phyloP scores from a whole-genome alignment of 1,140 invertebrate genomes.

The Hestina assimilis region DNA sequence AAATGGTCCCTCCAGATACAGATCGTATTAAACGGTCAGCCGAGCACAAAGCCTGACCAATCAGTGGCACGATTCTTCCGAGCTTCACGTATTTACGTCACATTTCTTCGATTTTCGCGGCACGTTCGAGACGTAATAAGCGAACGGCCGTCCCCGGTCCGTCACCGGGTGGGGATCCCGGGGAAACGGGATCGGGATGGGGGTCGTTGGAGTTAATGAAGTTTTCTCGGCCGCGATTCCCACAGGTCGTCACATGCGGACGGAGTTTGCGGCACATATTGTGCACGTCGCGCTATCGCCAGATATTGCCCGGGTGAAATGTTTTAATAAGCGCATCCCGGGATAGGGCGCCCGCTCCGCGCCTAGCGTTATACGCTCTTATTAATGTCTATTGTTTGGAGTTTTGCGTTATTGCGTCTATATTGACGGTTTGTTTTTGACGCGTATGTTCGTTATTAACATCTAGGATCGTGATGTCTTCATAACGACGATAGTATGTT shows the following conservation, averaged over 20 bases:
- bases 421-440: constrained; percentile 39
- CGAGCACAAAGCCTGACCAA: constrained; percentile 65
- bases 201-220: constrained; percentile 72
- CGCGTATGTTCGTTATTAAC: constrained; percentile 36
- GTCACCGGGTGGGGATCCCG: constrained; percentile 41
- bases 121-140: constrained; percentile 76
- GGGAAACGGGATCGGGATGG: constrained; percentile 28
- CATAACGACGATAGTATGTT: constrained; percentile 5
- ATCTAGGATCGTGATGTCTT: constrained; percentile 22
- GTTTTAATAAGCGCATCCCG: constrained; percentile 77
- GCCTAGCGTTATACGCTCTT: constrained; percentile 49
- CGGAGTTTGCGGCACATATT: constrained; percentile 74
- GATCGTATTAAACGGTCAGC: constrained; percentile 68
- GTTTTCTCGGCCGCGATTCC: constrained; percentile 75
- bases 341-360: constrained; percentile 34
- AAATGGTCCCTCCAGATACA: constrained; percentile 56
- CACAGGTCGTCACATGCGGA: constrained; percentile 72
- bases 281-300: constrained; percentile 62
- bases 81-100: constrained; percentile 70
- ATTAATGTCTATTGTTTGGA: constrained; percentile 76
- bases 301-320: constrained; percentile 71
- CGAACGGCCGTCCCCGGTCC: constrained; percentile 60
- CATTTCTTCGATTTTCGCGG: constrained; percentile 76
- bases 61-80: constrained; percentile 66
- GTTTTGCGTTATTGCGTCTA: constrained; percentile 65